Conservation (phyloP, 2,888 invertebrate genomes). For the Hipparchia sbordonii region DNA sequence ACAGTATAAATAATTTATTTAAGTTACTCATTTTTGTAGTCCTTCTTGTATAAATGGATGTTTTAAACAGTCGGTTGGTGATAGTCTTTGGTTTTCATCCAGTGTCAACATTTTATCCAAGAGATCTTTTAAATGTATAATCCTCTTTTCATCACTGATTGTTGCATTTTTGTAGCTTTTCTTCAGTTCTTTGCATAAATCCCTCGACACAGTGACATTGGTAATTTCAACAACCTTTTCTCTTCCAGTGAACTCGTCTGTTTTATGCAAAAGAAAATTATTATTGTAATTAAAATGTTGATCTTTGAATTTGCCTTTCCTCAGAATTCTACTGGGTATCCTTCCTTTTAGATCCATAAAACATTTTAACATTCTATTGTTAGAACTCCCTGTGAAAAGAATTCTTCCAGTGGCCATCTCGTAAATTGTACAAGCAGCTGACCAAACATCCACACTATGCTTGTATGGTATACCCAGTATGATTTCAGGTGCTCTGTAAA, state of each 20-base stretch:
- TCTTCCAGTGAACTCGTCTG: slow-evolving; percentile 98
- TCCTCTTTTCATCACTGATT: slow-evolving; percentile 92
- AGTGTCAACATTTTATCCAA: slow-evolving; percentile 95
- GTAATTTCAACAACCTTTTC: slow-evolving; percentile 97
- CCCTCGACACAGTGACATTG: slow-evolving; percentile 91
- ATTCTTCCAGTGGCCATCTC: slow-evolving; percentile 99
- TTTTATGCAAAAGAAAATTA: slow-evolving; percentile 97
- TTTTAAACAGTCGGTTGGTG: slow-evolving; percentile 93
- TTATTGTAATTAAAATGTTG: slow-evolving; percentile 98
- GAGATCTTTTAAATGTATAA: slow-evolving; percentile 94
- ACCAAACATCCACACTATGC: slow-evolving; percentile 98
- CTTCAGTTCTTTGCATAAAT: slow-evolving; percentile 93
- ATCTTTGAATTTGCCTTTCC: slow-evolving; percentile 96
- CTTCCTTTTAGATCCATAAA: slow-evolving; percentile 99
- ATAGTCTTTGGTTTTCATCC: slow-evolving; percentile 94
- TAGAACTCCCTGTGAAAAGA: slow-evolving; percentile 97
- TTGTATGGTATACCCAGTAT: slow-evolving; percentile 98
- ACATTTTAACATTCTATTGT: slow-evolving; percentile 99
- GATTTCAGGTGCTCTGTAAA: slow-evolving; percentile 99
- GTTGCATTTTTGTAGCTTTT: slow-evolving; percentile 91
- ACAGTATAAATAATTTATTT: slow-evolving; percentile 41
- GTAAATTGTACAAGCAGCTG: slow-evolving; percentile 98
- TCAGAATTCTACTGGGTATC: slow-evolving; percentile 96
- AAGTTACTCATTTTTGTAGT: slow-evolving; percentile 50
- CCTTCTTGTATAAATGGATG: slow-evolving; percentile 92